These are phyloP conservation scores for Oscheius sp. DNA, from an alignment of 2,888 invertebrate species.

Conservation along the genomic window DNA sequence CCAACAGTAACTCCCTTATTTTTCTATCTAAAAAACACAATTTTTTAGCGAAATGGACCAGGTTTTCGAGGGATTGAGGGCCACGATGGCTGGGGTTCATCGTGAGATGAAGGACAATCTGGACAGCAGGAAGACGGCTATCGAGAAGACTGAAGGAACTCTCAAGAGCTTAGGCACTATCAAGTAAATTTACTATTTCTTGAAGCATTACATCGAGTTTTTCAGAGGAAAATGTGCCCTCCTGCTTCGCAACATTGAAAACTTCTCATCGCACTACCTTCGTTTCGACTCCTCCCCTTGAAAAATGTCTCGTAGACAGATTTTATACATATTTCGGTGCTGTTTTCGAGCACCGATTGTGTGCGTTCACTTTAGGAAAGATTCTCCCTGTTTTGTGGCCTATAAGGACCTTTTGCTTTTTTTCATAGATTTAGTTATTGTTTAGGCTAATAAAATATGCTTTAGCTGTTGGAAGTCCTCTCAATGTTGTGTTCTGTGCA, in stretches of 20 bases:
- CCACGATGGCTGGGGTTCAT: constrained; percentile 69
- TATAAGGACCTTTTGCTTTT: neutral
- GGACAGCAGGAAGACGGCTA: constrained; percentile 51
- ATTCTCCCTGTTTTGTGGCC: neutral
- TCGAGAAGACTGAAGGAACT: constrained; percentile 63
- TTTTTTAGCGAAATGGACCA: constrained; percentile 66
- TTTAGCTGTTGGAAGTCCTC: neutral
- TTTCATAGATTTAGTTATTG: constrained; percentile 1
- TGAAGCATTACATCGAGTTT: neutral
- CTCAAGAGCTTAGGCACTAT: constrained; percentile 62
- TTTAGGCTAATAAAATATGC: constrained; percentile 4
- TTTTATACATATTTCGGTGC: constrained; percentile 3
- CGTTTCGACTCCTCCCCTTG: constrained; percentile 59
- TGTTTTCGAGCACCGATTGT: neutral
- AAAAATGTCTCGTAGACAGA: neutral
- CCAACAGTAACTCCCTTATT: constrained; percentile 44
- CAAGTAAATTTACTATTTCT: constrained; percentile 53
- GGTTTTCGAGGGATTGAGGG: constrained; percentile 65
- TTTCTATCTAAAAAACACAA: neutral
- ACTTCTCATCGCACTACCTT: constrained; percentile 65
- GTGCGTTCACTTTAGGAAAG: neutral
- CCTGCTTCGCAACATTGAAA: constrained; percentile 65
- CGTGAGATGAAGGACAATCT: constrained; percentile 68
- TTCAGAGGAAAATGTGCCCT: constrained; percentile 69
- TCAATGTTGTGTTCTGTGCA: too few species aligned